phyloP scores from a whole-genome alignment of 2,797 vertebrate species.

The Crax fasciolata region DNA sequence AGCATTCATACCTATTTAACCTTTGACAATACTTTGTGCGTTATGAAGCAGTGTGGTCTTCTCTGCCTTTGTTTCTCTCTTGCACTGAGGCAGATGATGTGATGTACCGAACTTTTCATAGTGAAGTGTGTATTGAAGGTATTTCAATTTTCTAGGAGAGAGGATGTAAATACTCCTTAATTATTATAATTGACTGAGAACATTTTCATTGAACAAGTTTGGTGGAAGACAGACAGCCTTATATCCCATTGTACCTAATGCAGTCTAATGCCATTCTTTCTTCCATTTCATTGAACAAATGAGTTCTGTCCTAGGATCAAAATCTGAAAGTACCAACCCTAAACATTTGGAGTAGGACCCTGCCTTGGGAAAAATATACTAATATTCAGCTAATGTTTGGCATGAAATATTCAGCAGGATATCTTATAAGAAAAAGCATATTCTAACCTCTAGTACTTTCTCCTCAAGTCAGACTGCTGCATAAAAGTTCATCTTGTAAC shows the following conservation, averaged over 20 bases:
- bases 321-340: slow-evolving; percentile 19
- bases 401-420: slow-evolving; percentile 41
- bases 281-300: slow-evolving; percentile 38
- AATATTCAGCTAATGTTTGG: background rate
- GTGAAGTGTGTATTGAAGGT: background rate
- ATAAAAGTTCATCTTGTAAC: background rate
- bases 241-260: background rate
- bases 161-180: background rate
- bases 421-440: background rate
- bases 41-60: background rate
- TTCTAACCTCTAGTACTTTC: slow-evolving; percentile 31
- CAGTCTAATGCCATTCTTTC: background rate
- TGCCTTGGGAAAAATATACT: background rate
- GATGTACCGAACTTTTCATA: background rate
- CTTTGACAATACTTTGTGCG: fast-evolving
- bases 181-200: slow-evolving; percentile 2
- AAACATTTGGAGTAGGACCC: background rate
- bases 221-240: background rate
- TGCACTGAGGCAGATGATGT: background rate
- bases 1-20: fast-evolving
- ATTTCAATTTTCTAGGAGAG: background rate
- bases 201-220: slow-evolving; percentile 3
- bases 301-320: slow-evolving; percentile 35
- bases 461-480: background rate
- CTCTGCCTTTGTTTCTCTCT: background rate